Percentiles rank a stretch among this genome's conserved stretches.
phyloP scores from a whole-genome alignment of 2,888 invertebrate genomes.

The Sphaeridia pumilis region DNA sequence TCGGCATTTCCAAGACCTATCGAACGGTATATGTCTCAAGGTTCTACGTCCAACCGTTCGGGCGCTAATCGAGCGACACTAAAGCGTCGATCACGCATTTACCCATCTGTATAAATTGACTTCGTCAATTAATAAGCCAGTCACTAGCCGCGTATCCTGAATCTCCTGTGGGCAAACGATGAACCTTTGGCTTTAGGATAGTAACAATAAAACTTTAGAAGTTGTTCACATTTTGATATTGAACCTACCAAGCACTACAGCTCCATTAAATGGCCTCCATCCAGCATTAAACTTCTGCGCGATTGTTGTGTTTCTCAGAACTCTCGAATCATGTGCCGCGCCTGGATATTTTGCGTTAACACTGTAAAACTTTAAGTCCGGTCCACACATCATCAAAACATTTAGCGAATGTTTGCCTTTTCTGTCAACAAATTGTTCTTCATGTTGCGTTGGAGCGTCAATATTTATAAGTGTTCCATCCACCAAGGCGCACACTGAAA shows the following conservation, averaged over 20 bases:
- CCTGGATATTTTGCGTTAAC: slow-evolving; percentile 15
- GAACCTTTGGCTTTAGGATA: no score
- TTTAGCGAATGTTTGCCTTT: slow-evolving; percentile 20
- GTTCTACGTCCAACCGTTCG: no score
- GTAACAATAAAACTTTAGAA: no score
- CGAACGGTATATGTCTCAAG: no score
- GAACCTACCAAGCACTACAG: slow-evolving; percentile 11
- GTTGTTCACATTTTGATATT: not conserved
- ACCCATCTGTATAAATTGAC: no score
- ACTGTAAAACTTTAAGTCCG: slow-evolving; percentile 11
- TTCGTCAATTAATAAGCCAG: no score
- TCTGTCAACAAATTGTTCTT: slow-evolving; percentile 16
- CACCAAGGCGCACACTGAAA: slow-evolving; percentile 14
- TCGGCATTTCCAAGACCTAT: no score
- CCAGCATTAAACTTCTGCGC: slow-evolving; percentile 5
- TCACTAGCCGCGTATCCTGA: not conserved
- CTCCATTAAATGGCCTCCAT: slow-evolving; percentile 19
- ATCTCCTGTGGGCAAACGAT: not conserved
- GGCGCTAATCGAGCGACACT: no score
- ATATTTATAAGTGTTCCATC: slow-evolving; percentile 18
- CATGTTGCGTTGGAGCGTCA: slow-evolving; percentile 13
- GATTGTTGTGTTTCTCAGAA: slow-evolving; percentile 13
- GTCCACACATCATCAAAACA: slow-evolving; percentile 16
- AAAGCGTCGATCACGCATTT: no score
- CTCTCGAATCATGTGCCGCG: slow-evolving; percentile 15